phyloP scores from a whole-genome alignment of 1,140 invertebrate species.

The Daktulosphaira vitifoliae region DNA sequence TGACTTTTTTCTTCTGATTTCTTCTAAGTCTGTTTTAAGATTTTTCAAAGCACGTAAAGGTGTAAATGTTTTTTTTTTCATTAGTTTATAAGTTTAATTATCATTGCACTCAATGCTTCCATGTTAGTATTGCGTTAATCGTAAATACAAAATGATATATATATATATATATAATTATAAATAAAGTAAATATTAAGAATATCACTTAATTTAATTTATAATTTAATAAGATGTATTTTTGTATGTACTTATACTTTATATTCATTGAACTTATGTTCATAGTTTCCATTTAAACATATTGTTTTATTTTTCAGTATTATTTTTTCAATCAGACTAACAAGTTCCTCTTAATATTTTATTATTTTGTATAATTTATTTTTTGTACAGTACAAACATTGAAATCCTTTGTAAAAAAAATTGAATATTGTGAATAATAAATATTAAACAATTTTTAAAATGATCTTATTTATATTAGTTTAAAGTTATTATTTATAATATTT shows the following conservation, averaged over 20 bases:
- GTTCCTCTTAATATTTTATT: slow-evolving; percentile 1
- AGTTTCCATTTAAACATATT: neutral
- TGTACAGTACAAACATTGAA: neutral
- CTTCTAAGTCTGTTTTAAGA: slow-evolving; percentile 19
- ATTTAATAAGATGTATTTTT: slow-evolving; percentile 25
- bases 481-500: no score
- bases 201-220: neutral
- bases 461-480: no score
- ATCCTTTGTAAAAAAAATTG: no score
- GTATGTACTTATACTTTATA: slow-evolving; percentile 22
- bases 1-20: neutral
- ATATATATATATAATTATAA: no score
- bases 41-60: neutral
- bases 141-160: no score
- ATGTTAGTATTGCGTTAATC: neutral
- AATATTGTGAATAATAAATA: no score
- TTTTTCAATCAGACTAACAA: neutral
- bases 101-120: slow-evolving; percentile 15
- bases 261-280: neutral
- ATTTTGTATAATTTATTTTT: neutral
- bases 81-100: neutral
- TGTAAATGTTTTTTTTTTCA: neutral
- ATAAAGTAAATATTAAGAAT: no score
- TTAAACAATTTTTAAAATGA: no score
- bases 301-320: neutral